These are phyloP conservation scores for pig (Sus scrofa) DNA, from an alignment of 2,113 vertebrate species.

Conservation along the genomic window DNA sequence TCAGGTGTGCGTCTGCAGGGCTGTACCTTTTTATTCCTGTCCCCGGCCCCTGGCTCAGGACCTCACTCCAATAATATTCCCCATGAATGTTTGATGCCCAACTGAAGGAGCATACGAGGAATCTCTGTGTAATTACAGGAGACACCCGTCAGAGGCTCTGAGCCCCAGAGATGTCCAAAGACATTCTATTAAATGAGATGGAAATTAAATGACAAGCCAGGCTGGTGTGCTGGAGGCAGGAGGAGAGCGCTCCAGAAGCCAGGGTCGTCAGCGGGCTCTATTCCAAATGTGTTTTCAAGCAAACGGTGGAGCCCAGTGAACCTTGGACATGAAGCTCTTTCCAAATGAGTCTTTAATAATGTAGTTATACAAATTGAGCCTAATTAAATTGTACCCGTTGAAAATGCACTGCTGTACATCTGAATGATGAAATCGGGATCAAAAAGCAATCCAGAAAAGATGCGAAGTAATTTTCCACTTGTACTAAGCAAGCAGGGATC, in stretches of 20 bases:
- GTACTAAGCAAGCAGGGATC: slow-evolving; percentile 71
- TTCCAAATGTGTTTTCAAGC: slow-evolving; percentile 58
- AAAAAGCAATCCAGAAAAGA: slow-evolving; percentile 78
- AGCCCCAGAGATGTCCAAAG: slow-evolving; percentile 25
- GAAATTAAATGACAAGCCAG: slow-evolving; percentile 59
- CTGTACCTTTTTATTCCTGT: background rate
- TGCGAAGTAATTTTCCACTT: slow-evolving; percentile 82
- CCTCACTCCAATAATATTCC: no score
- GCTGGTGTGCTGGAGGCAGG: background rate
- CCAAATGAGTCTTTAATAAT: slow-evolving; percentile 87
- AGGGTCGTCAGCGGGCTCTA: background rate
- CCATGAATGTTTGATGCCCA: slow-evolving; percentile 7
- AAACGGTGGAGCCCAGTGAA: slow-evolving; percentile 32
- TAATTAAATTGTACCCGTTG: slow-evolving; percentile 86
- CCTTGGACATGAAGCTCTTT: slow-evolving; percentile 72
- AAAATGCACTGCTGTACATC: slow-evolving; percentile 67
- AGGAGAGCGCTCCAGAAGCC: rapidly evolving
- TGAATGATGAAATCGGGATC: slow-evolving; percentile 75
- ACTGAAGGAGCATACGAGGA: background rate
- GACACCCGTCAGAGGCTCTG: slow-evolving; percentile 4
- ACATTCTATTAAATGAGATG: slow-evolving; percentile 40
- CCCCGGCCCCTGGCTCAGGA: background rate
- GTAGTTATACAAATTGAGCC: slow-evolving; percentile 85
- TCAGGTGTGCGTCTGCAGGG: background rate
- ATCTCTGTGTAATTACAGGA: background rate